phyloP scores from a whole-genome alignment of 2,113 vertebrate genomes.

The Argyrosomus japonicus region DNA sequence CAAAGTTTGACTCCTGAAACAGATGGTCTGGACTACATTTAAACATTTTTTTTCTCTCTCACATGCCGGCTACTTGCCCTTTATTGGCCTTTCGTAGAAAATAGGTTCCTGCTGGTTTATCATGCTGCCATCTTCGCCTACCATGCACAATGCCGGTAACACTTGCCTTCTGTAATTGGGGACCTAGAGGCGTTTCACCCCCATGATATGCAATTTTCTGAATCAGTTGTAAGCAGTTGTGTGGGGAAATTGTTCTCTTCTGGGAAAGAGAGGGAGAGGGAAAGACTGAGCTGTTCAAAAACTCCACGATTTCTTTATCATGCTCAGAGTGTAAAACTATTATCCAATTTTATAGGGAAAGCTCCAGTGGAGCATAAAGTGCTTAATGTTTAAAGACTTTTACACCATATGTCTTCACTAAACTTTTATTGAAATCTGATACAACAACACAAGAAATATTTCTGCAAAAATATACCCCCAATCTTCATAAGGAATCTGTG shows the following conservation, averaged over 20 bases:
- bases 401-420: slow-evolving; percentile 30
- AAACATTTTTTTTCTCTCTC: slow-evolving; percentile 5
- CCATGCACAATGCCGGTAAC: slow-evolving; percentile 25
- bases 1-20: slow-evolving; percentile 65
- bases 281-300: slow-evolving; percentile 41
- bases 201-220: slow-evolving; percentile 37
- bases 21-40: slow-evolving; percentile 69
- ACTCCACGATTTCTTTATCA: slow-evolving; percentile 29
- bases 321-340: slow-evolving; percentile 28
- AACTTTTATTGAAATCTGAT: slow-evolving; percentile 70
- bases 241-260: slow-evolving; percentile 41
- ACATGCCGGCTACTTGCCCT: slow-evolving; percentile 29
- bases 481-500: slow-evolving; percentile 69
- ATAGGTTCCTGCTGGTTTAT: slow-evolving; percentile 45
- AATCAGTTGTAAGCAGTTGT: slow-evolving; percentile 29
- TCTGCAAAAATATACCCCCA: slow-evolving; percentile 79
- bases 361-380: slow-evolving; percentile 16
- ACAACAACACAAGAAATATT: slow-evolving; percentile 67
- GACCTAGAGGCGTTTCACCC: slow-evolving; percentile 31
- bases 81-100: slow-evolving; percentile 50
- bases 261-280: slow-evolving; percentile 23
- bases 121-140: slow-evolving; percentile 30
- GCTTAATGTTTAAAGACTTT: slow-evolving; percentile 36
- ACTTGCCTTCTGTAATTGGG: slow-evolving; percentile 50
- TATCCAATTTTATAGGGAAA: slow-evolving; percentile 23